Base-by-base conservation (phyloP, 2,113 vertebrate species). In the Podocnemis expansa region DNA sequence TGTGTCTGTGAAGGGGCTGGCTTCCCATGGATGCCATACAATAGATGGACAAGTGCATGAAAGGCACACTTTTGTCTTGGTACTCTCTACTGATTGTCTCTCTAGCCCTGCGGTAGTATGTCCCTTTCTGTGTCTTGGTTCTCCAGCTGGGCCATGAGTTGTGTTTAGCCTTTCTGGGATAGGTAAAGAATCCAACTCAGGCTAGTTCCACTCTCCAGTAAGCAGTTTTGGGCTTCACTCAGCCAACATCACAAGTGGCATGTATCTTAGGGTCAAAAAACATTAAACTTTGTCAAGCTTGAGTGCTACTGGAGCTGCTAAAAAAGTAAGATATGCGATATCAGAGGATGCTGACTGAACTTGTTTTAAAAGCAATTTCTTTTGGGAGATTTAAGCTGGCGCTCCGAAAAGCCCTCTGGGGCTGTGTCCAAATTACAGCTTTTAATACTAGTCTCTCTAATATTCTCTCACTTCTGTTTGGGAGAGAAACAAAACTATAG, bases 261-360 rank as follows among this genome's bases (percentile, higher is more conserved):
- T 80, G 29, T 54, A 87, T 45, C 34, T 47, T 3, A 76, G 31
- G 24, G 19, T 52, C 0, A 5, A 63, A 75, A 45, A 89, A 41
- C 56, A 85, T 84, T 93, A 52, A 52, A 52, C 49, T 11, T 80
- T 51, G 85, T 88, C 89, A 87, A 96, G 13, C n/a, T 78, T 24
- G 84, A 95, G 76, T 58, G 85, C 90, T 58, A 75, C 49, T 0
- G 82, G 75, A 41, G 45, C 75, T 84, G 89, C 85, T 29, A 91
- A 94, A 97, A 94, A 21, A 31, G 89, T 81, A 76, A 89, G 78
- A 91, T 14, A 27, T 51, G 38, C 58, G 91, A 89, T 90, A 43
- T 60, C 88, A 87, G 73, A 25, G 22, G 24, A 27, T 25, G 24
- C 41, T 76, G 70, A 25, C 21, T 43, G 73, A 76, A 11, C 60